Base-by-base conservation (phyloP, 2,113 vertebrate species). In the Neodon shergylaensis region DNA sequence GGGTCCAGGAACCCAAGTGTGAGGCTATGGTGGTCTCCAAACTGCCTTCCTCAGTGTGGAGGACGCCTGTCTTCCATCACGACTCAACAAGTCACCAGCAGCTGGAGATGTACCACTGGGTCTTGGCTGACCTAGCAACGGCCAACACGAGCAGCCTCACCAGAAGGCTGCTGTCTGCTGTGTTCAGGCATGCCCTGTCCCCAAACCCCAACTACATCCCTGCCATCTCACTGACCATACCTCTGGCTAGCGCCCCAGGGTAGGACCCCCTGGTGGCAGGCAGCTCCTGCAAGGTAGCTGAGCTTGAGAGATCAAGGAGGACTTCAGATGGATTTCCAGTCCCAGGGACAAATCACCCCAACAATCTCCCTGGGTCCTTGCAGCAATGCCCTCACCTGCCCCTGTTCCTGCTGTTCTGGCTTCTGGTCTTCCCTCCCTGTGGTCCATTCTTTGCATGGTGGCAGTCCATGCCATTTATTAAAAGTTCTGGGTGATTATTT, bases 361-460 rank as follows among this genome's bases (percentile, higher is more conserved):
- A 36, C 28, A 82, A 42, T 52, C 10, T 17, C 73, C 58, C 33
- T 28, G 11, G n/a, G 24, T 58, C 2, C 39, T 0, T 14, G 24
- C 22, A 72, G 16, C 4, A 54, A 24, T 14, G 0, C 2, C 36
- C 5, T 17, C 7, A 0, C n/a, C 52, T 3, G 7, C 14, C 33
- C n/a, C 58, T 33, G 7, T 13, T 58, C 7, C 26, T 12, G 33
- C 36, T 44, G 31, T 39, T 9, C 79, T 33, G 6, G 7, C 39
- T 44, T n/a, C 79, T 28, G 16, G 2, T 33, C 58, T 65, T n/a
- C 33, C 21, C 61, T 65, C 11, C 36, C 44, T 19, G 4, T n/a
- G 49, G 28, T 22, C 26, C 26, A 12, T 52, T 63, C 26, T 88
- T 63, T 63, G 68, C 49, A 61, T 5, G 4, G 33, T 8, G 4